Conservation (phyloP, 1,140 invertebrate species). For the Mya arenaria region DNA sequence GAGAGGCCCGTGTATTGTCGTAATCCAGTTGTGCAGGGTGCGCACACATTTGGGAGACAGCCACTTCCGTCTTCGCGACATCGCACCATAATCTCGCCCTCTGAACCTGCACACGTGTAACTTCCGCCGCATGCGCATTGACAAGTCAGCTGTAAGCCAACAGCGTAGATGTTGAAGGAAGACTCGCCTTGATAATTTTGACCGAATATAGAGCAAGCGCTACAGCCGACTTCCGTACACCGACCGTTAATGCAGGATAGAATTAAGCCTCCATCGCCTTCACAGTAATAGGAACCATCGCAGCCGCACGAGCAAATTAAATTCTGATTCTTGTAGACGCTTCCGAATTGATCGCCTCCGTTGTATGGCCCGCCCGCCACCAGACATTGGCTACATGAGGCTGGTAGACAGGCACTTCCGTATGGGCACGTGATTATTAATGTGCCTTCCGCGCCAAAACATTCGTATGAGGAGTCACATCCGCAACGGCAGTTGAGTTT, state of each 20-base stretch:
- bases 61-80: constrained; percentile 35
- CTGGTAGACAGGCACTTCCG: constrained; percentile 32
- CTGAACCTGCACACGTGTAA: constrained; percentile 29
- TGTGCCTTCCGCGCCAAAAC: constrained; percentile 4
- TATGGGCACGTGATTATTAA: constrained; percentile 17
- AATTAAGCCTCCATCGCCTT: constrained; percentile 18
- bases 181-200: not conserved
- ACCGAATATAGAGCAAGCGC: constrained; percentile 21
- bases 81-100: constrained; percentile 18
- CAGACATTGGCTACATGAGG: constrained; percentile 25
- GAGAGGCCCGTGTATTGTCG: not conserved
- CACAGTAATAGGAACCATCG: constrained; percentile 50
- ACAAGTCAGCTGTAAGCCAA: constrained; percentile 29
- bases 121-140: constrained; percentile 45
- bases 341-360: constrained; percentile 37
- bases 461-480: constrained; percentile 32
- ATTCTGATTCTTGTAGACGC: constrained; percentile 6
- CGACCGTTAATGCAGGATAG: constrained; percentile 21
- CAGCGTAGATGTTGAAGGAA: constrained; percentile 8
- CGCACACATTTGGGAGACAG: constrained; percentile 22
- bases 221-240: constrained; percentile 44
- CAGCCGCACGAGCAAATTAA: constrained; percentile 43
- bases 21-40: constrained; percentile 9
- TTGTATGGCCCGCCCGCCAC: constrained; percentile 28
- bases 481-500: constrained; percentile 25